Base-by-base conservation (phyloP, 2,797 vertebrate genomes). In the Rhabdomys pumilio region DNA sequence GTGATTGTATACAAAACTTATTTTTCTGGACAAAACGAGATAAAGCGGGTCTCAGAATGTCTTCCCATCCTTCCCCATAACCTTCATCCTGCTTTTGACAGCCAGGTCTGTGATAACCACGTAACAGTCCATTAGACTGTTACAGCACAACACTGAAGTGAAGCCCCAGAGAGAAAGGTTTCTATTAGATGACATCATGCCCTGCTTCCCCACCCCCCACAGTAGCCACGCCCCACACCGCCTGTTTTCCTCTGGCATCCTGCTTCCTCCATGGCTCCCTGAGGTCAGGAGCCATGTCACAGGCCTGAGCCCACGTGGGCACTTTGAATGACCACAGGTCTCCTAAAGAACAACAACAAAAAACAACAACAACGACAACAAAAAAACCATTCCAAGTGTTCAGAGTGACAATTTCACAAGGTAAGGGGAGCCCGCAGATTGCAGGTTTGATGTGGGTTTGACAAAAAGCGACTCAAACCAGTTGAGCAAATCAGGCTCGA, bases 401-500 rank as follows among this genome's bases (percentile, higher is more conserved):
- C 79, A 72, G 89, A 84, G 85, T 19, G 73, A 34, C n/a, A 14
- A 55, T 88, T 19, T 88, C 85, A 41, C 82, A 19, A 22, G 63
- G 88, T 26, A 82, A 88, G 57, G 24, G 82, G 67, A 86, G 79
- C 55, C 17, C 47, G 0, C 55, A 57, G 90, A 61, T 41, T 59
- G 80, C 77, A 95, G 65, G 22, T 85, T 79, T n/a, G 6, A 55
- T 9, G 53, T 53, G 84, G 65, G 81, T 97, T 88, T 77, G 77
- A 65, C 80, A 95, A 65, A 80, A 53, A 55, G n/a, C 91, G 53
- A 13, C 82, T 77, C 77, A 76, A 67, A 72, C 80, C 87, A 3
- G 77, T 53, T 55, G 77, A 63, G 93, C 88, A 75, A 92, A 92
- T 50, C 91, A 38, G 91, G 81, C 67, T 38, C 69, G 26, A 76